phyloP scores from a whole-genome alignment of 2,797 vertebrate genomes.

The Clarias platycephalus region DNA sequence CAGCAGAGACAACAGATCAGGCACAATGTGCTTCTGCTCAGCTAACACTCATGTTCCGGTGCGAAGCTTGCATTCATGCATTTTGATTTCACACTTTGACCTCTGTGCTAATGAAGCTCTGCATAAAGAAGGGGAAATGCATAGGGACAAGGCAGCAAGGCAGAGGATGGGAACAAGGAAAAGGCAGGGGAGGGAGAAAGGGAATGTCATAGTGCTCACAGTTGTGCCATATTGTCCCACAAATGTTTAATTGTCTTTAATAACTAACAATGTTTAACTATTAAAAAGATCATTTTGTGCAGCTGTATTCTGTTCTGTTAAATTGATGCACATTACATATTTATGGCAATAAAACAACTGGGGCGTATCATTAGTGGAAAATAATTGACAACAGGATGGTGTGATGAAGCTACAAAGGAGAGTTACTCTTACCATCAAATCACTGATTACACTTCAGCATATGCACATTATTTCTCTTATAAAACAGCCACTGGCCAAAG shows the following conservation, averaged over 20 bases:
- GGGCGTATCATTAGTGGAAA: too few relatives aligned
- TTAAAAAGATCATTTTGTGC: constrained; percentile 11
- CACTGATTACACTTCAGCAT: not conserved
- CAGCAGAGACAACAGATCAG: constrained; percentile 60
- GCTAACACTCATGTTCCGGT: constrained; percentile 50
- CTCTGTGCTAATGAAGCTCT: constrained; percentile 32
- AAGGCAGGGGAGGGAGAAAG: not conserved
- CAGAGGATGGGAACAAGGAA: constrained; percentile 9
- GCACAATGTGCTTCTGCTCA: constrained; percentile 52
- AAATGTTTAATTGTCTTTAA: not conserved
- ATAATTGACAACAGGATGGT: not conserved
- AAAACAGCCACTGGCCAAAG: not conserved
- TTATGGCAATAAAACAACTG: not conserved
- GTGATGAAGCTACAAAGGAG: not conserved
- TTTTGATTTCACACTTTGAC: constrained; percentile 39
- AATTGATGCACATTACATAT: not conserved
- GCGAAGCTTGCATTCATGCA: constrained; percentile 25
- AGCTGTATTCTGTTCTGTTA: not conserved
- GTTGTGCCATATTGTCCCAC: not conserved
- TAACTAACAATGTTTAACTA: not conserved
- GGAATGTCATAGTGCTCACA: constrained; percentile 4
- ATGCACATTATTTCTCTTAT: not conserved
- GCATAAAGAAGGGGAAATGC: not conserved
- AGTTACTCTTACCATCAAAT: not conserved
- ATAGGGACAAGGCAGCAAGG: constrained; percentile 6